Base-by-base conservation (phyloP, 2,797 vertebrate species). In the Argyrosomus regius region DNA sequence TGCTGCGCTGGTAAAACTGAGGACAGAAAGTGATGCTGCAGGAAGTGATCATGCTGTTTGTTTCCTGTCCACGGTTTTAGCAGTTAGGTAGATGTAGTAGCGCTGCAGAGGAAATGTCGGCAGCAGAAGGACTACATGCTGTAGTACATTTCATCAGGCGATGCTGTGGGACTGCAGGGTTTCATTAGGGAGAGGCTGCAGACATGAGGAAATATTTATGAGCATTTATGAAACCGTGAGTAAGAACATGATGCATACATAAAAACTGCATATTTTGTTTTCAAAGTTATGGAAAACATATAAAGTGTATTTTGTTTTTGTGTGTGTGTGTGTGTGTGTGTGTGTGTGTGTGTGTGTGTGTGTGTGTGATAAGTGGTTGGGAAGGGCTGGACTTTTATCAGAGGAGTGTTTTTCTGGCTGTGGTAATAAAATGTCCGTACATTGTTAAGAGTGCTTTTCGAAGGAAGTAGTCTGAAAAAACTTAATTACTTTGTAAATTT, bases 11-110 rank as follows among this genome's bases (percentile, higher is more conserved):
- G 66, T 67, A 64, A 50, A 69, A 39, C 73, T 12, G 56, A 60
- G 11, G 53, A 60, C 75, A 17, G 60, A 85, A 81, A 74, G 60
- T 48, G 67, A 83, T 71, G 83, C 76, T 83, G 79, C 76, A 91
- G 92, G 88, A 93, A 93, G 83, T 90, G 86, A 87, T 85, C 62
- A 26, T 59, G n/a, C 48, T n/a, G 75, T 73, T 82, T 71, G 80
- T 84, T 93, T 94, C 92, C 92, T 93, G 87, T 85, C 88, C 80
- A 70, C 79, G 83, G 77, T 91, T 79, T 74, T 24, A 77, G 68
- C 77, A 75, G 72, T 78, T 72, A 28, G 24, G 46, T 75, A 65
- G 49, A 18, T 64, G 68, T 24, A 24, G 64, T 49, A 26, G 28
- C 56, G 14, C 50, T 73, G 63, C 50, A 73, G 49, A 84, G 83